A percentile compares a stretch with the other conserved stretches of the same genome.
These are phyloP conservation scores for Hippocampus guttulatus DNA, from an alignment of 2,113 vertebrate genomes.

Conservation along the genomic window DNA sequence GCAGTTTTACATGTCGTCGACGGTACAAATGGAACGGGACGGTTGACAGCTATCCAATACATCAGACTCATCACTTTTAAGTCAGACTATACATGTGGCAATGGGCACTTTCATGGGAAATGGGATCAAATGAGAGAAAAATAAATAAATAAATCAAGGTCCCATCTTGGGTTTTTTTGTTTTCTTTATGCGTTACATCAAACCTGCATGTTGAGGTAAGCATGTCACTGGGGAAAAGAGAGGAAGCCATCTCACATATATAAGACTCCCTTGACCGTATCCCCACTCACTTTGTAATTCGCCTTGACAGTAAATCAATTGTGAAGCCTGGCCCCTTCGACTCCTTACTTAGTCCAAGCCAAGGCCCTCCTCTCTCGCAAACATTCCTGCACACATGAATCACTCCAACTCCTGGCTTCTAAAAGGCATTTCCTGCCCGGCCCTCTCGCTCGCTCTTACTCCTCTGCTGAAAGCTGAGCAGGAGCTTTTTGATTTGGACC, in stretches of 20 bases:
- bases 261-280: constrained; percentile 88
- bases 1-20: constrained; percentile 54
- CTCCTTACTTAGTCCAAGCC: constrained; percentile 58
- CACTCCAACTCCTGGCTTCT: constrained; percentile 94
- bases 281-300: constrained; percentile 87
- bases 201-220: constrained; percentile 87
- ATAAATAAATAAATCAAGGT: constrained; percentile 28
- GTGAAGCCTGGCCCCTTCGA: constrained; percentile 87
- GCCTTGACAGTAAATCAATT: constrained; percentile 96
- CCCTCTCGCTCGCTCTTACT: constrained; percentile 55
- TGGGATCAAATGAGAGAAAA: constrained; percentile 33
- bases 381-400: constrained; percentile 93
- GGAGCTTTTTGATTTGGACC: constrained; percentile 80
- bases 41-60: constrained; percentile 60
- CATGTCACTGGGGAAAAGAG: constrained; percentile 82
- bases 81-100: constrained; percentile 61
- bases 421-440: constrained; percentile 94
- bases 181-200: constrained; percentile 72
- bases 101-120: constrained; percentile 61
- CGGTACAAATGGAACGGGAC: constrained; percentile 61
- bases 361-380: constrained; percentile 68
- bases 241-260: constrained; percentile 89
- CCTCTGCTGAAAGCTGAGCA: constrained; percentile 80
- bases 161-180: constrained; percentile 33
- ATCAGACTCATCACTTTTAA: constrained; percentile 62